These are phyloP conservation scores for Sinopyrophorus schimmeli DNA, from an alignment of 2,888 invertebrate genomes.

Conservation along the genomic window DNA sequence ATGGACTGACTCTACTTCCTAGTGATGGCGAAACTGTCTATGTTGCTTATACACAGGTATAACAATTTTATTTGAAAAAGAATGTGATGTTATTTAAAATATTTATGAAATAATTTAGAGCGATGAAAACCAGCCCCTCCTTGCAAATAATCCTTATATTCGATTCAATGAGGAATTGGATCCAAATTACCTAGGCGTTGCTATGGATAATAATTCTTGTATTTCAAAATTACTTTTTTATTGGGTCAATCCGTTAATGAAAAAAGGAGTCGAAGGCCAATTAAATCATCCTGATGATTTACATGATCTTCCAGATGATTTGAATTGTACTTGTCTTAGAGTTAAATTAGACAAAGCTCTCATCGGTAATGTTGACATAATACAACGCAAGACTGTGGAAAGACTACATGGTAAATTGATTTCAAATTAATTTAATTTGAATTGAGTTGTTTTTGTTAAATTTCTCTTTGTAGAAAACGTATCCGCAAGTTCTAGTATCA, in stretches of 20 bases:
- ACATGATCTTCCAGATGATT: conserved; percentile 74
- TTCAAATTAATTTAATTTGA: not conserved
- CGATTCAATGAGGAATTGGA: conserved; percentile 69
- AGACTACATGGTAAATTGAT: conserved; percentile 31
- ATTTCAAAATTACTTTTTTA: conserved; percentile 78
- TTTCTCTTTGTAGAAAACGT: conserved; percentile 11
- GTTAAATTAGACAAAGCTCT: conserved; percentile 63
- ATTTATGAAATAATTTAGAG: conserved; percentile 44
- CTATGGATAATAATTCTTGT: conserved; percentile 74
- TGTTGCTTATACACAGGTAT: conserved; percentile 59
- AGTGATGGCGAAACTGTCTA: conserved; percentile 58
- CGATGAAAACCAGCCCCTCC: conserved; percentile 45
- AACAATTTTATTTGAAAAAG: conserved; percentile 19
- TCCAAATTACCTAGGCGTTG: conserved; percentile 75
- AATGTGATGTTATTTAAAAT: conserved; percentile 20
- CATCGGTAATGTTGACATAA: conserved; percentile 59
- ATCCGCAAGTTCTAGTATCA: conserved; percentile 4
- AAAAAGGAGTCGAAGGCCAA: conserved; percentile 75
- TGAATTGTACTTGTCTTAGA: conserved; percentile 66
- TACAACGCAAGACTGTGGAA: conserved; percentile 39
- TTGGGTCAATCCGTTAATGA: conserved; percentile 86
- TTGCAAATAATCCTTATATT: conserved; percentile 56
- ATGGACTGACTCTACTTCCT: conserved; percentile 73
- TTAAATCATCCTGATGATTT: conserved; percentile 78
- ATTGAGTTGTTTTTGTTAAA: not conserved